Base-by-base conservation (phyloP, 2,797 vertebrate genomes). In the Lepidocolaptes lacrymiger region DNA sequence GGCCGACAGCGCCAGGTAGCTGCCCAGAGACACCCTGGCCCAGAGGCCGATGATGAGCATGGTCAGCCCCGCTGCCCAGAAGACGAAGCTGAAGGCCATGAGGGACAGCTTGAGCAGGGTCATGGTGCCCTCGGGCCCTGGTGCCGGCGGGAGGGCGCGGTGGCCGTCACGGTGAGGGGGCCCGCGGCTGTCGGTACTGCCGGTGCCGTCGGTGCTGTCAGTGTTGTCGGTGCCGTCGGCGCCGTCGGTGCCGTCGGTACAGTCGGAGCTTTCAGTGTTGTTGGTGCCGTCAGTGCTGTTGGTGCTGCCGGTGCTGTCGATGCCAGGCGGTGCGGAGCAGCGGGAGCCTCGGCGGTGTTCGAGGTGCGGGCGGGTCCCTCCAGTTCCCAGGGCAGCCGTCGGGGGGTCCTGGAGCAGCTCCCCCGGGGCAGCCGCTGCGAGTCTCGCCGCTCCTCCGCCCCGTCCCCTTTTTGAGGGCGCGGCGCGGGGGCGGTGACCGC, bases 81-180 rank as follows among this genome's bases (percentile, higher is more conserved):
- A 99, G 48, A 99, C 96, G 80, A 98, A 99, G 95, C 99, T 99
- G 97, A 99, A 99, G 74, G 98, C 98, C 91, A 99, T 97, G 63
- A 99, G 98, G 26, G 97, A 98, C 66, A 99, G 96, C 59, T 99
- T 99, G 48, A 99, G 97, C 37, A 99, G 86, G 62, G 98, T 98
- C 99, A 99, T 99, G 88, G 97, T 26, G 63, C 48, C 54, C 18
- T 10, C 12, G 3, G n/a, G 28, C 15, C 15, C 23, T 3, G 44
- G 18, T 21, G 71, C 6, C 26, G 32, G 21, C 14, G 30, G 46
- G 54, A 21, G 9, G 5, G 41, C 30, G 41, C 30, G 17, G 39
- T 10, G 46, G 55, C 14, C 4, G 56, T 23, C 12, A 15, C 28
- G 19, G 27, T 7, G 76, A 37, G 15, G 21, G 30, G 6, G 14